Evolutionary conservation across 1,140 invertebrate genomes (phyloP).

Genomic region (Habropoda laboriosa): DNA sequence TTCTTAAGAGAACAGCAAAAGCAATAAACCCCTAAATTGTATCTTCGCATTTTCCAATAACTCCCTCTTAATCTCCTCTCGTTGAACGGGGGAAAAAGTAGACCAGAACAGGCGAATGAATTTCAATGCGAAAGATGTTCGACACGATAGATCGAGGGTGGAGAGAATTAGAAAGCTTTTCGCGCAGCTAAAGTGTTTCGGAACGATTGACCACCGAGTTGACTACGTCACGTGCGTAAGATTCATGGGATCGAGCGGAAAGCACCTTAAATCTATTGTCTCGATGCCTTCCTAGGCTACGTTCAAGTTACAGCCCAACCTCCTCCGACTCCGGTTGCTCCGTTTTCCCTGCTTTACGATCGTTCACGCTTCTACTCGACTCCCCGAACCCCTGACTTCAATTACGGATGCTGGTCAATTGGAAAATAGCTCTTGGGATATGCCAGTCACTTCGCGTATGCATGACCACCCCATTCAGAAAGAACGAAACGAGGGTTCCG

Average conservation of each 20-base stretch:
- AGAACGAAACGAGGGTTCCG: constrained; percentile 21
- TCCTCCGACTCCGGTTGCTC: too few relatives aligned
- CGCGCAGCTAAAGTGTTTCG: background rate
- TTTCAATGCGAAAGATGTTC: background rate
- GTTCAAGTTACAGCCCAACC: background rate
- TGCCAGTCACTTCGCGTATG: constrained; percentile 57
- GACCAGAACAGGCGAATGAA: background rate
- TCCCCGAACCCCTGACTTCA: constrained; percentile 55
- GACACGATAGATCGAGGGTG: background rate
- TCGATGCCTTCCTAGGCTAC: constrained; percentile 4
- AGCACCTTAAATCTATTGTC: constrained; percentile 64
- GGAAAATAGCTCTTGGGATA: constrained; percentile 67
- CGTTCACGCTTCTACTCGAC: constrained; percentile 58
- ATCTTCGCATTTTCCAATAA: too few relatives aligned
- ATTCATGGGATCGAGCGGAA: constrained; percentile 42
- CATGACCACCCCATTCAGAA: constrained; percentile 22
- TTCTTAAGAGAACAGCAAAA: too few relatives aligned
- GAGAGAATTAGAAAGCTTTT: constrained; percentile 2
- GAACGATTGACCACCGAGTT: constrained; percentile 4
- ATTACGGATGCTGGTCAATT: constrained; percentile 72
- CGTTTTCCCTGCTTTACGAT: constrained; percentile 54
- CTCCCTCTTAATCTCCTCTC: background rate
- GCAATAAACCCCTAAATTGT: too few relatives aligned
- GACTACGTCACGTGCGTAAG: constrained; percentile 51
- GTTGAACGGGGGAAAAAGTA: too few relatives aligned